Base-by-base conservation (phyloP, 2,113 vertebrate species). In the Stigmatopora nigra region DNA sequence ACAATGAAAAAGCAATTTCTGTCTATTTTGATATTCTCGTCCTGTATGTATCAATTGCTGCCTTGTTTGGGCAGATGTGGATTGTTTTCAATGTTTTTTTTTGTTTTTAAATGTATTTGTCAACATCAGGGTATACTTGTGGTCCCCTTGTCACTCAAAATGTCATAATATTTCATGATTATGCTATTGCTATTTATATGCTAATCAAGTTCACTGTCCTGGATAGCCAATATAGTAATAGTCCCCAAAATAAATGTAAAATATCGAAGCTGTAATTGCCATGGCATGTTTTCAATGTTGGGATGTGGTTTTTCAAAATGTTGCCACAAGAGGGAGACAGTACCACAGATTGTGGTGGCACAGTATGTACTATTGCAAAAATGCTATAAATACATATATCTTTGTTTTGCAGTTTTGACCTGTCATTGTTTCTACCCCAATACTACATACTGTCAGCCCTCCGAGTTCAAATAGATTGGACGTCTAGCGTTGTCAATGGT, bases 11-110 rank as follows among this genome's bases (percentile, higher is more conserved):
- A 67, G 25, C 76, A 67, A 49, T 63, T 36, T 63, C 63, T 81
- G 74, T 81, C 73, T 82, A 71, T 84, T 86, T 86, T 84, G 68
- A 85, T 85, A 82, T 85, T 45, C 52, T 68, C 58, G 73, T 82
- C 66, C 58, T 73, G 77, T 85, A 64, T 35, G 58, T 78, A 55
- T 78, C 64, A 67, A 62, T 71, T 79, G 69, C 69, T 47, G 45
- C 65, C 22, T 69, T 68, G 22, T 62, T 52, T 7, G n/a, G 69
- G 55, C 64, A 61, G 46, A 63, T 72, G 70, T 81, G 38, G 35
- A 70, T 70, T 80, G 62, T 75, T 76, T 72, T 56, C 52, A 41
- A 41, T 45, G n/a, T 45, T n/a, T 51, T 36, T 9, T 41, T 31
- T 45, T n/a, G 36, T 36, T 9, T 41, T 31, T 31, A 31, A 41